Evolutionary conservation across 2,113 vertebrate genomes (phyloP).

Genomic region (Herpailurus yagouaroundi): DNA sequence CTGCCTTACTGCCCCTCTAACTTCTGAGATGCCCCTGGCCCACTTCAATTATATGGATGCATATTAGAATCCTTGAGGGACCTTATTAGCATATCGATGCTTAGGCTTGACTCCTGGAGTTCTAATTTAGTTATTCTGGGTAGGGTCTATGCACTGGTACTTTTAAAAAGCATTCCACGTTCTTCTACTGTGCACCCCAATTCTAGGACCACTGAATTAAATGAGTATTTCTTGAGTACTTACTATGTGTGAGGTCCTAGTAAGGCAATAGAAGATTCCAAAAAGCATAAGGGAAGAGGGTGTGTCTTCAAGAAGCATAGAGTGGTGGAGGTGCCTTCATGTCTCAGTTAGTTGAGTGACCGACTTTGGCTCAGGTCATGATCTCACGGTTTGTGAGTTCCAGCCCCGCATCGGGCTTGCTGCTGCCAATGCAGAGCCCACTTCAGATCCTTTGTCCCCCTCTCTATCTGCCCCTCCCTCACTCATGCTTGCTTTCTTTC

Average conservation of each 20-base stretch:
- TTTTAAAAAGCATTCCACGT: background rate
- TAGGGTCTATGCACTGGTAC: background rate
- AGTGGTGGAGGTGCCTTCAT: background rate
- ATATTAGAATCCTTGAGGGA: background rate
- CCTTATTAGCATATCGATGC: background rate
- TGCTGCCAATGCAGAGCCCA: too few relatives aligned
- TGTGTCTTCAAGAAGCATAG: background rate
- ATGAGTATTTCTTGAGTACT: background rate
- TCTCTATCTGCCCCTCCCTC: too few relatives aligned
- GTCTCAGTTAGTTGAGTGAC: too few relatives aligned
- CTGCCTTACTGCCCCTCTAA: background rate
- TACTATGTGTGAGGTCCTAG: background rate
- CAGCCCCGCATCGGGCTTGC: too few relatives aligned
- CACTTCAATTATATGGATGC: background rate
- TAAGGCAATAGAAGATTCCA: background rate
- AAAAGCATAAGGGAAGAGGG: background rate
- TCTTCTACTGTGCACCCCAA: background rate
- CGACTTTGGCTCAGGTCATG: too few relatives aligned
- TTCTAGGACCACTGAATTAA: background rate
- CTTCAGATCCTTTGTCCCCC: too few relatives aligned
- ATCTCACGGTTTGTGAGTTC: too few relatives aligned
- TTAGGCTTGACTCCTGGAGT: background rate
- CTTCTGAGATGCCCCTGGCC: background rate
- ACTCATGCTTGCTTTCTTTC: too few relatives aligned
- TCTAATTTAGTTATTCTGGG: background rate